Conservation (phyloP, 2,113 vertebrate genomes). For the Notarius quadriscutis region DNA sequence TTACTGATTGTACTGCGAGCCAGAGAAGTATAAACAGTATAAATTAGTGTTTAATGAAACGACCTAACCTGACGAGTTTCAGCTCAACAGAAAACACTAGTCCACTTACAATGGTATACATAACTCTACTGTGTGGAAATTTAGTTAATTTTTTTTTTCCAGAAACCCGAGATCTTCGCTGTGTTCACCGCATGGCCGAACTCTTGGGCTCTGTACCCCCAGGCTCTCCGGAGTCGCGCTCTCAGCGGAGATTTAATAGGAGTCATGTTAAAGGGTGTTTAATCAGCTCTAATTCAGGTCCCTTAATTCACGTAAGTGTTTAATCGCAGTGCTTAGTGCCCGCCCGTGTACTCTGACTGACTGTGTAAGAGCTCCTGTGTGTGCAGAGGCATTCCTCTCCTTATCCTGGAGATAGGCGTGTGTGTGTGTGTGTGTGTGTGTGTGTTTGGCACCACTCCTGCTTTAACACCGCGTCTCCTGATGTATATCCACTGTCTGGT, state of each 20-base stretch:
- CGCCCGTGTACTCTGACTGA: neutral
- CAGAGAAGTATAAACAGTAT: neutral
- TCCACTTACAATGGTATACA: neutral
- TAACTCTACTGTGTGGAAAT: neutral
- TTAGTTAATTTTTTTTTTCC: neutral
- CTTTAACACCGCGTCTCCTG: constrained; percentile 8
- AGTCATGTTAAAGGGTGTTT: constrained; percentile 13
- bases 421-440: too few species aligned
- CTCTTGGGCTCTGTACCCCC: neutral
- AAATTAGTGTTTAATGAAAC: neutral
- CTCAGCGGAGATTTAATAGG: neutral
- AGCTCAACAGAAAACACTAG: neutral
- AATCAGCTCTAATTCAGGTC: constrained; percentile 18
- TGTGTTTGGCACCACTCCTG: neutral
- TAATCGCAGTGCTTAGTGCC: neutral
- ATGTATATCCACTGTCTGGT: constrained; percentile 14
- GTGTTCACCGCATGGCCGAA: neutral
- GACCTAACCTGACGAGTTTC: neutral
- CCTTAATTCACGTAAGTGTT: neutral
- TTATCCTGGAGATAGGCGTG: neutral
- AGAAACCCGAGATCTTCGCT: neutral
- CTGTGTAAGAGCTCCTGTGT: neutral
- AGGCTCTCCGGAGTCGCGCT: neutral
- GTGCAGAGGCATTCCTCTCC: constrained; percentile 14
- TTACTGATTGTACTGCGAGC: neutral